Base-by-base conservation (phyloP, 1,140 invertebrate genomes). In the Temnothorax longispinosus region DNA sequence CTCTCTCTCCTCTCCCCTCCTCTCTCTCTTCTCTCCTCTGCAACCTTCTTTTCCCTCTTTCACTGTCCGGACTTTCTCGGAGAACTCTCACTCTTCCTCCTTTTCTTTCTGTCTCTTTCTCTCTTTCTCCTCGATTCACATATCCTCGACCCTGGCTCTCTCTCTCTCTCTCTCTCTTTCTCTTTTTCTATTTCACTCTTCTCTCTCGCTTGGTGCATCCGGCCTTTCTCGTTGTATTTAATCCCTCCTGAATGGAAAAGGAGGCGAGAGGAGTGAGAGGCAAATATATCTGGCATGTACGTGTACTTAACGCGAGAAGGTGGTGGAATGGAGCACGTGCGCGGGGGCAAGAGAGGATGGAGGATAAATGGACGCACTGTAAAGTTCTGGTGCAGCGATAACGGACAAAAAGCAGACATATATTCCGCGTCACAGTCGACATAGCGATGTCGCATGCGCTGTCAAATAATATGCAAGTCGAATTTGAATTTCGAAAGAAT, bases 141-240 rank as follows among this genome's bases (percentile, higher is more conserved):
- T 10, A 69, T 65, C 32, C 60, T 67, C 76, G 50, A 69, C 60
- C 18, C 44, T 38, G 7, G 47, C 44, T 35, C 56, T 58, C 3
- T 60, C 58, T 65, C 65, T 62, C 41, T 18, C 67, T 54, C 54
- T 41, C 47, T 52, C 60, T 65, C 21, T 44, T 6, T 41, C 60
- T 62, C 58, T 58, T 44, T 21, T 27, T 54, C 47, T 35, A 41
- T 54, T 50, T 41, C 60, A 13, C 67, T 52, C 64, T 27, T 27
- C 62, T 85, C 60, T 85, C 71, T 69, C 86, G 27, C 35, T 11
- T 32, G 72, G 52, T 60, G 47, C 76, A 71, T 60, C 64, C 58
- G 67, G 60, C 67, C 84, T 72, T 89, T 88, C 87, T 76, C 71
- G n/a, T 38, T 18, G 27, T 71, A 71, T 52, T 81, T 81, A 81